Percentiles rank a stretch among this genome's conserved stretches.
Conservation (phyloP, 2,113 vertebrate genomes). For the Tyrannus savana region DNA sequence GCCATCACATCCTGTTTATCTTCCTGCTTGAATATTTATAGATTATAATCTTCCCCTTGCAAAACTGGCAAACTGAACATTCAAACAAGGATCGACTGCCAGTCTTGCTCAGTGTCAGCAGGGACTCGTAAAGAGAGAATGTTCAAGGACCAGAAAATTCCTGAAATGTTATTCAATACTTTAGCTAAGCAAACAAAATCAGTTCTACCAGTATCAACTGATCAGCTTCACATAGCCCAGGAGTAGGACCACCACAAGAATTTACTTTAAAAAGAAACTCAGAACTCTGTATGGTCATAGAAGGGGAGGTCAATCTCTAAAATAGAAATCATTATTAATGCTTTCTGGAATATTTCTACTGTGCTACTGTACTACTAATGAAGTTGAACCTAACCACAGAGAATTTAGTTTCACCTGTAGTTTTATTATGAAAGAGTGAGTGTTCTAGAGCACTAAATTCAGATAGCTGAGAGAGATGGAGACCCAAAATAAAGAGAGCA, state of each 20-base stretch:
- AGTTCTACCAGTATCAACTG: background rate
- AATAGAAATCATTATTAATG: background rate
- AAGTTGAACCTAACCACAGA: background rate
- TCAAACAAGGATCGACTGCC: constrained; percentile 20
- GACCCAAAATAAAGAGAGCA: background rate
- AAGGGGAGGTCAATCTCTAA: background rate
- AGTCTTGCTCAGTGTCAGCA: constrained; percentile 3
- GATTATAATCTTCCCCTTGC: background rate
- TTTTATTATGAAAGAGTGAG: background rate
- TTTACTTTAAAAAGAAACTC: background rate
- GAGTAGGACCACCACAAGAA: background rate
- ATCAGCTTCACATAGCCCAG: background rate
- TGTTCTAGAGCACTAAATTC: background rate
- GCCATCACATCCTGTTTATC: constrained; percentile 35
- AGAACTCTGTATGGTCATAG: background rate
- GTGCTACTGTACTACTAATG: background rate
- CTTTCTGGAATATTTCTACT: background rate
- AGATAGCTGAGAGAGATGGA: background rate
- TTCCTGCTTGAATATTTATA: constrained; percentile 8
- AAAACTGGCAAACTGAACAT: background rate
- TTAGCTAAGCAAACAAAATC: background rate
- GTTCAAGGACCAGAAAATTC: constrained; percentile 17
- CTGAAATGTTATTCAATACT: constrained; percentile 13
- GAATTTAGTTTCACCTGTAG: background rate
- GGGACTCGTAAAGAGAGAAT: background rate